Evolutionary conservation across 2,113 vertebrate genomes (phyloP), one percentile per base, ranked within the genome.

Genomic region (Murina feae): DNA sequence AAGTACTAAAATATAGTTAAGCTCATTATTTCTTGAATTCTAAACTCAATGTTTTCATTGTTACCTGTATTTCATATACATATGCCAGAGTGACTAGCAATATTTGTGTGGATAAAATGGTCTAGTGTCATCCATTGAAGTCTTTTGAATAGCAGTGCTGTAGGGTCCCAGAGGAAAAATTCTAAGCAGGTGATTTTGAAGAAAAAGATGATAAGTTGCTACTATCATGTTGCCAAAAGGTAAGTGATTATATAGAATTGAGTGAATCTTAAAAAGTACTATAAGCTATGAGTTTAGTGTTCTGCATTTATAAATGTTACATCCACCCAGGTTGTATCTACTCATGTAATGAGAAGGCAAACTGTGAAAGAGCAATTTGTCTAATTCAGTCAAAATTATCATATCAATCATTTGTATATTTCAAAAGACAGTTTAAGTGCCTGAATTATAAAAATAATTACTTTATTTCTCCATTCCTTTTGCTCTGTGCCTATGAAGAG

Each of bases 341-440:
- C 74, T 96, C 78, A 1, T 44, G 32, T 89, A 97, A 95, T 92
- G 78, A 97, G 95, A 95, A 96, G 90, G 93, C 95, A 96, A 95
- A 94, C 91, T 97, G 87, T 97, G 95, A 96, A 97, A 96, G 96
- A 95, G 87, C 92, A 92, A 97, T 97, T 97, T 97, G 96, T 95
- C 95, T 97, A 96, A 96, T 97, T 97, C 95, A 97, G 92, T 95
- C 94, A 97, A 95, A 97, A 97, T 97, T 97, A 97, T 97, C 96
- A 97, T 97, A 96, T 97, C 95, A 97, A 97, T 97, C 96, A 97
- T 94, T 91, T 88, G 47, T 78, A 95, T 97, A 96, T 97, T 96
- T 96, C 78, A 92, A 91, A 96, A 94, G 74, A 97, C 97, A 97
- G 93, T 95, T 93, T 97, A 97, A 97, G 91, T 96, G 95, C 87